Percentiles rank a stretch among this genome's conserved stretches.
Conservation (phyloP, 37 sponge, comb jelly and placozoan species). For the Hexactinellida sp. region DNA sequence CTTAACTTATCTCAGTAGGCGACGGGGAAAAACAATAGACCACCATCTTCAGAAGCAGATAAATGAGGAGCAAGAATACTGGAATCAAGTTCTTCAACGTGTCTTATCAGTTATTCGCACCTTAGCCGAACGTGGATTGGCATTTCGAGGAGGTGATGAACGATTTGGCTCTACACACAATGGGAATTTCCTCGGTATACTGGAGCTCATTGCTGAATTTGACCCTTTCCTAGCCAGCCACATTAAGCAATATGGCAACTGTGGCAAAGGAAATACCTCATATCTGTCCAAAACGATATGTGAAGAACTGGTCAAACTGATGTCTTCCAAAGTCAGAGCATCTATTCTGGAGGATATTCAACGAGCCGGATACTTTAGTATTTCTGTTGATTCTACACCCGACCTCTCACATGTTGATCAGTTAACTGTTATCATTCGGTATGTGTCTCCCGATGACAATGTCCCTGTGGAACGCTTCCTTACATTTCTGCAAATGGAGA, state of each 20-base stretch:
- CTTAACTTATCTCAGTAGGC: neutral
- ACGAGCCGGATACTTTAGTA: neutral
- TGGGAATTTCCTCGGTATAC: slow-evolving; percentile 9
- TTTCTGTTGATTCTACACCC: slow-evolving; percentile 13
- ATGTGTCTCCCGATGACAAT: neutral
- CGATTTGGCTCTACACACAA: neutral
- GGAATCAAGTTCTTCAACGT: neutral
- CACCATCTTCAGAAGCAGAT: neutral
- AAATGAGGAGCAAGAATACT: neutral
- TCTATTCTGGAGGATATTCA: neutral
- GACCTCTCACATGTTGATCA: neutral
- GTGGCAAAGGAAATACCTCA: neutral
- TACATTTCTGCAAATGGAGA: slow-evolving; percentile 4
- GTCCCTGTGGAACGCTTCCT: slow-evolving; percentile 23
- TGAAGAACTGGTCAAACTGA: neutral
- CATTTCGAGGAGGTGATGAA: slow-evolving; percentile 2
- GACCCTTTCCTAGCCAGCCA: neutral
- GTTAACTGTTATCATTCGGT: neutral
- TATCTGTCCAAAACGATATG: neutral
- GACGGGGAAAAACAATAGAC: neutral
- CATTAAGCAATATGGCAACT: neutral
- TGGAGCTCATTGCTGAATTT: neutral
- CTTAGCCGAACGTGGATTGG: neutral
- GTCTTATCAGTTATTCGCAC: neutral
- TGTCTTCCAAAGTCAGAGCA: neutral